Evolutionary conservation across 2,888 invertebrate species (phyloP).

Genomic region (Rhodophaea formosa): DNA sequence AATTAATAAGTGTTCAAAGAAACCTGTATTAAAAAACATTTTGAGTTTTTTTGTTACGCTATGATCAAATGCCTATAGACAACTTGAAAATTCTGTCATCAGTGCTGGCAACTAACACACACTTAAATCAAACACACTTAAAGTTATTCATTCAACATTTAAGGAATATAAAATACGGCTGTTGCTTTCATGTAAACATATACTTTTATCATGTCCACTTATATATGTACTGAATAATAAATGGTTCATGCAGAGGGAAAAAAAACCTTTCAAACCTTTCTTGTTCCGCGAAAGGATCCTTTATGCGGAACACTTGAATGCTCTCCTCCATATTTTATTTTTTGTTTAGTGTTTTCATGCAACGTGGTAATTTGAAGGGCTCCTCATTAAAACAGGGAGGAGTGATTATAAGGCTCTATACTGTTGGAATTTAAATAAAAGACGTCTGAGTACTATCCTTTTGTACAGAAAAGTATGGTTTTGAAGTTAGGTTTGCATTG

Average conservation of each 20-base stretch:
- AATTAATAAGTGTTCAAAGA: too few species aligned
- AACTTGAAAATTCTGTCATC: too few species aligned
- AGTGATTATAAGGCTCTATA: background rate
- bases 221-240: background rate
- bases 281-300: background rate
- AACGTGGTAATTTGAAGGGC: background rate
- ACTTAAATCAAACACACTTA: too few species aligned
- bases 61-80: too few species aligned
- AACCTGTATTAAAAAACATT: too few species aligned
- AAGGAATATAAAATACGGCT: too few species aligned
- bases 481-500: too few species aligned
- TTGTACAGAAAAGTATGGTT: too few species aligned
- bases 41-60: too few species aligned
- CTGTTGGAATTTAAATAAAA: background rate
- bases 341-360: background rate
- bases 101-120: too few species aligned
- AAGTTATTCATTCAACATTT: too few species aligned
- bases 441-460: background rate
- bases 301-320: background rate
- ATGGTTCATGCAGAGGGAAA: background rate
- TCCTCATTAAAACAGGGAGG: background rate
- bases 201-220: background rate
- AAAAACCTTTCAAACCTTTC: background rate
- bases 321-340: background rate
- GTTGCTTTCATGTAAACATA: too few species aligned